Base-by-base conservation (phyloP, 1,140 invertebrate species). In the Drosophila insularis region DNA sequence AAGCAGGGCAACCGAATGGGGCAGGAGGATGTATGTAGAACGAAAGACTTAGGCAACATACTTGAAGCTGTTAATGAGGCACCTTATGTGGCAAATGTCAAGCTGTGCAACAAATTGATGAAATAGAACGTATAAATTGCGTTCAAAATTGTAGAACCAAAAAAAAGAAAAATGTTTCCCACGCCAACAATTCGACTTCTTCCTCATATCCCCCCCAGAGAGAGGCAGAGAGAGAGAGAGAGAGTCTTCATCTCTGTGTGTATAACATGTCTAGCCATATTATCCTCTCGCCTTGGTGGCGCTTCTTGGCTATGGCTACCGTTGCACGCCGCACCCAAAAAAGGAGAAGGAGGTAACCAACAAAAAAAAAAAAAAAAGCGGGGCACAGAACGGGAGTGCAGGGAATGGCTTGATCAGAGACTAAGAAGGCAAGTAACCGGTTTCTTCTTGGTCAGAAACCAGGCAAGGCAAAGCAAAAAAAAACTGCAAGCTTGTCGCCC, bases 31-130 rank as follows among this genome's bases (percentile, higher is more conserved):
- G 31, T 74, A 63, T 56, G 37, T 23, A 14, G 23, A 86, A 71
- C 84, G 65, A 87, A 87, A 82, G 84, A 87, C 80, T 87, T 78
- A 87, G 62, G 73, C 84, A 89, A 80, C 84, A 54, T 89, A 87
- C 84, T 78, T 61, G 76, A 17, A 8, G 59, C 63, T 31, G 43
- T 50, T 70, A 70, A 76, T 63, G 63, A 72, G 53, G 59, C 23
- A 58, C 61, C 31, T 39, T 32, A 55, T 60, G 37, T 39, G 13
- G 55, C 63, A 54, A 27, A 46, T 21, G 46, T 66, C 68, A 62
- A 62, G 65, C 70, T 72, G 70, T 58, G 65, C 32, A 53, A 50
- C 64, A 39, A 68, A 68, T 68, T 62, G 64, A 35, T 17, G 11
- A 37, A 37, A 19, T 31, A 19, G 8, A 32, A 32, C 17, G 10